phyloP scores from a whole-genome alignment of 1,140 invertebrate genomes.

The Lutraria rhynchaena region DNA sequence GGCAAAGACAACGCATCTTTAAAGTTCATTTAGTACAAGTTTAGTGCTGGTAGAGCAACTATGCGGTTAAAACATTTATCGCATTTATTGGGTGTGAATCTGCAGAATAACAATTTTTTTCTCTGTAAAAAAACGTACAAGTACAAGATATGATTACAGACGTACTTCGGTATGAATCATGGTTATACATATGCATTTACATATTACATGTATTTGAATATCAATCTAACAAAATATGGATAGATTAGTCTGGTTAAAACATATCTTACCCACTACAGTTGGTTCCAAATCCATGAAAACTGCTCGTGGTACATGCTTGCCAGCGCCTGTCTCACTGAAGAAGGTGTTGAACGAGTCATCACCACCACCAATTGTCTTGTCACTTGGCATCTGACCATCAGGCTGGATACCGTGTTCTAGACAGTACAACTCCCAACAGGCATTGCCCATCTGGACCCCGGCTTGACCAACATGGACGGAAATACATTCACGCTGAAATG shows the following conservation, averaged over 20 bases:
- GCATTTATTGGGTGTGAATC: too few species aligned
- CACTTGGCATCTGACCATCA: slow-evolving; percentile 85
- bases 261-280: slow-evolving; percentile 80
- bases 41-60: too few species aligned
- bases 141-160: background rate
- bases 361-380: slow-evolving; percentile 80
- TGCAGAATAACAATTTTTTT: background rate
- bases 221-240: background rate
- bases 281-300: slow-evolving; percentile 83
- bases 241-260: background rate
- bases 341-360: slow-evolving; percentile 80
- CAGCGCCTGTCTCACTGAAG: slow-evolving; percentile 72
- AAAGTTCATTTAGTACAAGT: too few species aligned
- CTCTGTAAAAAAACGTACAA: background rate
- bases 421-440: slow-evolving; percentile 28
- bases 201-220: background rate
- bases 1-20: too few species aligned
- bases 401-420: slow-evolving; percentile 84
- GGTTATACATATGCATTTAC: background rate
- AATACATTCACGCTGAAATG: background rate
- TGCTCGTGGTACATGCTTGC: slow-evolving; percentile 82
- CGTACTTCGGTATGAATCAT: background rate
- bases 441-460: slow-evolving; percentile 36
- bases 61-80: too few species aligned
- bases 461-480: slow-evolving; percentile 26